Base-by-base conservation (phyloP, 2,113 vertebrate genomes). In the Equus quagga region DNA sequence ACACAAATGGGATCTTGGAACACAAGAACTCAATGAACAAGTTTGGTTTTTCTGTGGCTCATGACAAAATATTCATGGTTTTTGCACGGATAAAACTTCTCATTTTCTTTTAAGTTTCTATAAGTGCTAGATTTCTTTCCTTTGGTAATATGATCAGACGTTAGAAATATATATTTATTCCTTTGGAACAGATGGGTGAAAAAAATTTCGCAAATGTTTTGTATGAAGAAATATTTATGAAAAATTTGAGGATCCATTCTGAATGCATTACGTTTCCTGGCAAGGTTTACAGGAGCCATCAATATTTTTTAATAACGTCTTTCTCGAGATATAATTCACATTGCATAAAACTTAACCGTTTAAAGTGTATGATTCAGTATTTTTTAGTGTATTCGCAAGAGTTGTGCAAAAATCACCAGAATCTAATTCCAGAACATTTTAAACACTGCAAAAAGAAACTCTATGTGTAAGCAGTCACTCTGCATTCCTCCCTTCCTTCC, bases 191-290 rank as follows among this genome's bases (percentile, higher is more conserved):
- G n/a, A 79, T 67, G 26, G n/a, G 12, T 90, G 26, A 44, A 96
- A 88, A 89, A 36, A 65, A 73, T 4, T 23, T 75, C 89, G 31
- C 17, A 84, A 93, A 89, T 80, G 41, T 28, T 88, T 90, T 95
- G n/a, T 41, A 83, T 87, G 56, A 78, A 86, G 33, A 95, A 83
- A 58, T 90, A 6, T 86, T 96, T 75, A 64, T 75, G 56, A 83
- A 97, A 79, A 91, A 49, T 67, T 80, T 9, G 6, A 93, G 51
- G 6, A 83, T 70, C 21, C 2, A 41, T 62, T 91, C 64, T 89
- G 46, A 95, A 94, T 65, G 60, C 24, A 41, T 97, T 96, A 28
- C 76, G 70, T 65, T 89, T 85, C 70, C 80, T 80, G n/a, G 7
- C 62, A 85, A 85, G 41, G 9, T 75, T 80, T 73, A 62, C n/a